Percentiles rank a stretch among this genome's conserved stretches.
Conservation (phyloP, 2,113 vertebrate genomes). For the Charina bottae region DNA sequence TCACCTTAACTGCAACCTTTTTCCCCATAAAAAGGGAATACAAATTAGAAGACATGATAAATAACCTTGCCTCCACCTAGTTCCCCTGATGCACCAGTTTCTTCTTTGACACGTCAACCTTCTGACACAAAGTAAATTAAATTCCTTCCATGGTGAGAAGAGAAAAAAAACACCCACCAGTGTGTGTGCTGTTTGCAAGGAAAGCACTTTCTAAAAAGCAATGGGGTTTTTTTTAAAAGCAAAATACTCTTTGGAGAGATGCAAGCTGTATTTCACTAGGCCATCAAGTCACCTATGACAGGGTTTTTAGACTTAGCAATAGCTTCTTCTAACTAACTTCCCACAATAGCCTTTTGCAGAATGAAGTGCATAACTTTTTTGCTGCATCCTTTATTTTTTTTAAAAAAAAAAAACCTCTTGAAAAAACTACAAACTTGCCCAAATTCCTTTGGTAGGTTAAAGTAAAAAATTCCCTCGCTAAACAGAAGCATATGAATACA, state of each 20-base stretch:
- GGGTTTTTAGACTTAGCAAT: background rate
- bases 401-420: background rate
- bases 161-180: background rate
- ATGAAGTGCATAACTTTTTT: conserved; percentile 12
- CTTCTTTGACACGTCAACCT: conserved; percentile 14
- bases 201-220: conserved; percentile 2
- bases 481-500: background rate
- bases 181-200: background rate
- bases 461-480: conserved; percentile 17
- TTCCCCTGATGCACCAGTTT: background rate
- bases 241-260: background rate
- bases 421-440: conserved; percentile 11
- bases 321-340: background rate
- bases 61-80: background rate
- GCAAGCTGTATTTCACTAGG: background rate
- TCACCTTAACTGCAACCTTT: background rate
- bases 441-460: conserved; percentile 20
- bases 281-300: background rate
- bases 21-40: background rate
- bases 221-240: background rate
- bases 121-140: conserved; percentile 40
- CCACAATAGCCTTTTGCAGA: conserved; percentile 5
- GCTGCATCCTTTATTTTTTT: conserved; percentile 7
- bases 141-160: conserved; percentile 18
- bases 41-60: conserved; percentile 20